Evolutionary conservation across 53 echinoderm and acorn worm species (phyloP), one percentile per base, ranked within the genome.

Genomic region (Stichopus horrens): DNA sequence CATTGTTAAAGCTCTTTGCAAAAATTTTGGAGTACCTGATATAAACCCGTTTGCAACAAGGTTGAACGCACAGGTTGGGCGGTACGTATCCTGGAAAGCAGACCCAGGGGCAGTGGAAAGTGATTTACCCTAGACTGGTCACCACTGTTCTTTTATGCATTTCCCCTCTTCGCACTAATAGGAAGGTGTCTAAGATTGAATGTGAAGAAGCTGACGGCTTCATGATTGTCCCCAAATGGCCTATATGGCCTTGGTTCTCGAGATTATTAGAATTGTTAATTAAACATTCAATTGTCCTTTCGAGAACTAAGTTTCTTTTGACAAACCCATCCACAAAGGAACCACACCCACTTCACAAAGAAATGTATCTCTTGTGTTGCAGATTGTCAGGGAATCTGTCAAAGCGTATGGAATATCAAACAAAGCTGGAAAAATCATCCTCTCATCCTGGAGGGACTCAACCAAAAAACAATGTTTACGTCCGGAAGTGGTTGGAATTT

Each of bases 11-110:
- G 14, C 65, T 54, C 52, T 86, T 53, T 54, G 3, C 58, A 21
- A 55, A 6, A 8, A 56, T 10, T 75, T n/a, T n/a, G 16, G 21
- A 76, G 10, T 21, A 18, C 88, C 88, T 7, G 76, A 19, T 7
- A 75, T 88, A 76, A 59, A 88, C 22, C 18, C 76, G 4, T 88
- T 88, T 55, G 76, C 76, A 9, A 73, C 86, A 4, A 71, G 86
- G 23, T 56, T 86, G 52, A 86, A 86, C 18, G 18, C 13, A 8
- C 86, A 71, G 11, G 4, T 86, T 23, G 53, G 54, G 10, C 22
- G 53, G 14, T 91, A 92, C 76, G 90, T 95, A 0, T 83, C 95
- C 14, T 93, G 95, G 91, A 88, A 91, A 58, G 91, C 91, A 68
- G 93, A 93, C 77, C 93, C 88, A 19, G 37, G 23, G 20, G 91